These are phyloP conservation scores for Drymonia ruficornis DNA, from an alignment of 2,888 invertebrate genomes.

Conservation along the genomic window DNA sequence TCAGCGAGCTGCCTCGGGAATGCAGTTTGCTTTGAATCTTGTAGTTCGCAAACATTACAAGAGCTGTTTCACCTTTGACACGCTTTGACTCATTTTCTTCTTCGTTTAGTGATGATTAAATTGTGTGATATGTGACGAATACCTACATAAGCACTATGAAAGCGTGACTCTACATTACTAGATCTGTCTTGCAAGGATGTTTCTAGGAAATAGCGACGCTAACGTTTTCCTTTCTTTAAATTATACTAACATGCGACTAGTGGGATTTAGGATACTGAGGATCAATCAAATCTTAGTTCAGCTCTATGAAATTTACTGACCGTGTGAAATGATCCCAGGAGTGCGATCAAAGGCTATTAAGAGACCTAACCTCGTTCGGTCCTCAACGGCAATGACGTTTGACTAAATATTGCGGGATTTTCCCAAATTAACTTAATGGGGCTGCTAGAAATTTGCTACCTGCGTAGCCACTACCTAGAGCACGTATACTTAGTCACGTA, in stretches of 20 bases:
- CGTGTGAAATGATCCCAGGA: neutral
- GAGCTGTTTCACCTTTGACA: neutral
- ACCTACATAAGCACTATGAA: too few relatives aligned
- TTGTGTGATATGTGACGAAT: too few relatives aligned
- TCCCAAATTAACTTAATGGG: neutral
- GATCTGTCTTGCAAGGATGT: too few relatives aligned
- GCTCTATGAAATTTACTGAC: neutral
- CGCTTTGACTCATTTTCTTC: neutral
- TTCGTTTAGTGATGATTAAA: too few relatives aligned
- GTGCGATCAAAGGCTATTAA: slow-evolving; percentile 1
- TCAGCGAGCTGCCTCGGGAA: neutral
- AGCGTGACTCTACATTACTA: too few relatives aligned
- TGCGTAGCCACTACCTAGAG: too few relatives aligned
- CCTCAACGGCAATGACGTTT: neutral
- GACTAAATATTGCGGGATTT: neutral
- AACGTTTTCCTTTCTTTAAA: too few relatives aligned
- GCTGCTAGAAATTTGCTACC: neutral
- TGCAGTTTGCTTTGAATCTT: neutral
- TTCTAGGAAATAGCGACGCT: too few relatives aligned
- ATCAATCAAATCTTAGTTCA: neutral
- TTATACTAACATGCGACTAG: too few relatives aligned
- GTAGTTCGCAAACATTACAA: neutral
- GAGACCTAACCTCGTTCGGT: neutral
- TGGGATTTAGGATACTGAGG: too few relatives aligned
- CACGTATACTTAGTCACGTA: too few relatives aligned